phyloP scores from a whole-genome alignment of 2,888 invertebrate genomes.

The Scaeva pyrastri region DNA sequence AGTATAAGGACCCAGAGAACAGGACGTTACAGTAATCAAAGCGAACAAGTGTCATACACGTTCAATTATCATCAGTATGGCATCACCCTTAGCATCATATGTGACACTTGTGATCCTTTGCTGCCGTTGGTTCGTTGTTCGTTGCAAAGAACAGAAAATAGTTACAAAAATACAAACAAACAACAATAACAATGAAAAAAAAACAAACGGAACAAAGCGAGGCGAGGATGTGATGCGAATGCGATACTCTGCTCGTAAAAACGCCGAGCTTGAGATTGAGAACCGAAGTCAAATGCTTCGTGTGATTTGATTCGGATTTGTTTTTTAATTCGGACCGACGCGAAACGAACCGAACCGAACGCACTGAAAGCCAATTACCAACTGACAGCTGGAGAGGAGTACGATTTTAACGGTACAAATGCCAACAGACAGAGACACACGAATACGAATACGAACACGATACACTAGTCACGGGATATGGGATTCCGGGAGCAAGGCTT shows the following conservation, averaged over 20 bases:
- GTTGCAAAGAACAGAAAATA: conserved; percentile 19
- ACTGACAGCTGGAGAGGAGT: conserved; percentile 65
- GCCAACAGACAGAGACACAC: conserved; percentile 49
- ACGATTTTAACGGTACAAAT: conserved; percentile 55
- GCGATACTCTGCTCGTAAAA: conserved; percentile 1
- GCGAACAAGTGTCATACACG: conserved; percentile 74
- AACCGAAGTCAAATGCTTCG: conserved; percentile 31
- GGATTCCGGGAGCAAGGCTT: conserved; percentile 41
- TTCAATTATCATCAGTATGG: conserved; percentile 60
- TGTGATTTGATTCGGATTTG: conserved; percentile 4
- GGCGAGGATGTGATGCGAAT: conserved; percentile 24
- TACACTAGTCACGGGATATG: too few species aligned
- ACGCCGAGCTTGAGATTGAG: conserved; percentile 15
- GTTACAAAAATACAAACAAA: neutral
- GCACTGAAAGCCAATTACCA: conserved; percentile 71
- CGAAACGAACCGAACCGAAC: conserved; percentile 50
- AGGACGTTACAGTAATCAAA: conserved; percentile 62
- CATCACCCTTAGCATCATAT: conserved; percentile 36
- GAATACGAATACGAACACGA: too few species aligned
- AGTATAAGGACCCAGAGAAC: conserved; percentile 43
- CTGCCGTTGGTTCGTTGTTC: too few species aligned
- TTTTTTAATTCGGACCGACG: conserved; percentile 18
- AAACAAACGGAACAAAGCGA: conserved; percentile 39
- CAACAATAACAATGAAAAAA: neutral
- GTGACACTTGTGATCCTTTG: conserved; percentile 46